These are phyloP conservation scores for Pantherophis vulpinus DNA, from an alignment of 2,797 vertebrate species.

Conservation along the genomic window DNA sequence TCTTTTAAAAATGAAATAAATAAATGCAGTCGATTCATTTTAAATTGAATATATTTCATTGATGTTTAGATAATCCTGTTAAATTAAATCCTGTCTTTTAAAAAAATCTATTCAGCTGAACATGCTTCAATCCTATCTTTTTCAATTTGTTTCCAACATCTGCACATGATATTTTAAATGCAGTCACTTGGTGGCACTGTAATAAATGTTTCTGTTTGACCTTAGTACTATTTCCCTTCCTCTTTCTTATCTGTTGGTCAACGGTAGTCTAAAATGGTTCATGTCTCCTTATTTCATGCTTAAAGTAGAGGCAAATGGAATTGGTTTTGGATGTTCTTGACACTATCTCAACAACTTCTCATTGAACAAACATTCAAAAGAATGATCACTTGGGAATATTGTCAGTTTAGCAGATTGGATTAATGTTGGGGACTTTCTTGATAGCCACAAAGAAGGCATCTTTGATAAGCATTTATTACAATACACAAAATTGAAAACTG, in stretches of 20 bases:
- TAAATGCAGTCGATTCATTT: not conserved
- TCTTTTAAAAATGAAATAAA: not conserved
- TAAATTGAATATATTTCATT: not conserved
- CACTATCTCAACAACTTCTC: not conserved
- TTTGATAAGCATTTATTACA: not conserved
- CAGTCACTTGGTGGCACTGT: conserved; percentile 72
- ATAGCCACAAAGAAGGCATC: not conserved
- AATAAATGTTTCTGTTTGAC: conserved; percentile 58
- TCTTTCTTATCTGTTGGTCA: not conserved
- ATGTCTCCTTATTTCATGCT: rapidly evolving
- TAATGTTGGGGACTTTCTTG: not conserved
- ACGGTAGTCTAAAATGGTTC: not conserved
- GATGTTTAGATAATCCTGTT: not conserved
- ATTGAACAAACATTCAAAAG: not conserved
- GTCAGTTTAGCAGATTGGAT: not conserved
- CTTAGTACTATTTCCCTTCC: not conserved
- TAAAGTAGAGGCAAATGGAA: not conserved
- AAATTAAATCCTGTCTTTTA: not conserved
- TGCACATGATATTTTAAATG: conserved; percentile 35
- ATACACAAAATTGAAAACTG: not conserved
- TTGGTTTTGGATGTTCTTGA: not conserved
- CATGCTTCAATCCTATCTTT: not conserved
- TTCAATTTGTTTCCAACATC: not conserved
- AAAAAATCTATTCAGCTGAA: not conserved
- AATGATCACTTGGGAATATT: not conserved